These are phyloP conservation scores for Thamnophis sirtalis DNA, from an alignment of 2,113 vertebrate species.

Conservation along the genomic window DNA sequence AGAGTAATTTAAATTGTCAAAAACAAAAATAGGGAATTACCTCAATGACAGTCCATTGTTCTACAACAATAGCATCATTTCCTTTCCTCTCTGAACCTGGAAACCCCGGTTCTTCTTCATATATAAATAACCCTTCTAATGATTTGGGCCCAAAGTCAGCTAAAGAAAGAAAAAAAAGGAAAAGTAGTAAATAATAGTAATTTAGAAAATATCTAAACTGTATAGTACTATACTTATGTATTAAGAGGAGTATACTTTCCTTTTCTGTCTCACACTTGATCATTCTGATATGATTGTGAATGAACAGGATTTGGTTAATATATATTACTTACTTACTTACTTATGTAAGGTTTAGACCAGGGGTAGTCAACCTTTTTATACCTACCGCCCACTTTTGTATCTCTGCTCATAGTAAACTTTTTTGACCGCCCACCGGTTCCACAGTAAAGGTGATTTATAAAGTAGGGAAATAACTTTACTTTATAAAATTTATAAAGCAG, in stretches of 20 bases:
- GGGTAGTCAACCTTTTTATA: too few species aligned
- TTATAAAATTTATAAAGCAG: too few species aligned
- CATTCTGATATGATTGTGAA: background rate
- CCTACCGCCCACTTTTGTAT: too few species aligned
- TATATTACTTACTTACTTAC: background rate
- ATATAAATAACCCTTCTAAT: conserved; percentile 93
- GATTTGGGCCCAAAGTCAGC: conserved; percentile 86
- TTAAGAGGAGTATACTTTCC: background rate
- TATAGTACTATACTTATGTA: background rate
- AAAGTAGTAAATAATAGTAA: background rate
- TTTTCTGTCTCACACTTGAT: background rate
- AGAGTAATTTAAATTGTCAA: conserved; percentile 25
- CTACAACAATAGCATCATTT: conserved; percentile 95
- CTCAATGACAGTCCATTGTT: conserved; percentile 97
- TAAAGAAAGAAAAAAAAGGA: conserved; percentile 54
- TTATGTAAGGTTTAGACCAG: background rate
- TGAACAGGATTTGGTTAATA: background rate
- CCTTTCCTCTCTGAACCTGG: conserved; percentile 70
- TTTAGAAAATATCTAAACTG: background rate
- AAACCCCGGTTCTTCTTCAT: conserved; percentile 80
- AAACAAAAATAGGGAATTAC: conserved; percentile 63
- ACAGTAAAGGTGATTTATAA: too few species aligned
- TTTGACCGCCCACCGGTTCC: too few species aligned
- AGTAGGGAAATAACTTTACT: too few species aligned
- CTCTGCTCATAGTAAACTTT: too few species aligned